Conservation (phyloP, 2,113 vertebrate species). For the Alaudala cheleensis region DNA sequence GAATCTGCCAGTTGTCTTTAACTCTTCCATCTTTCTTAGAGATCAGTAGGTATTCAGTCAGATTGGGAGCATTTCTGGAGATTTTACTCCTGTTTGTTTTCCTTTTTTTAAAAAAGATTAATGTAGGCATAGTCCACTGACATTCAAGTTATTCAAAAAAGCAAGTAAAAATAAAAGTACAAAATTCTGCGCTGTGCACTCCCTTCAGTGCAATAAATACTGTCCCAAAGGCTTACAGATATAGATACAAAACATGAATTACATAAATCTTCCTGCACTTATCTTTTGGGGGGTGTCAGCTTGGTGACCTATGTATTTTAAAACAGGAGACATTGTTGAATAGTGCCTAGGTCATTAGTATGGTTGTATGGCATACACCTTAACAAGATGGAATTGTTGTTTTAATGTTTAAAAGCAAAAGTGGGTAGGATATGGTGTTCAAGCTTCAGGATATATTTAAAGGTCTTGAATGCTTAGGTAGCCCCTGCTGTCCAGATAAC, state of each 20-base stretch:
- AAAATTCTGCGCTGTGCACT: not conserved
- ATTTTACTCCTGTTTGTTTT: not conserved
- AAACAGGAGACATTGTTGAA: not conserved
- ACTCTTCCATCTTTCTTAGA: not conserved
- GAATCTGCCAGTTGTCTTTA: not conserved
- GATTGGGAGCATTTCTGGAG: not conserved
- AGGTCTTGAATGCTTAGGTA: not conserved
- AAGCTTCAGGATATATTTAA: not conserved
- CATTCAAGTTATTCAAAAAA: not conserved
- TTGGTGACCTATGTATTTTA: not conserved
- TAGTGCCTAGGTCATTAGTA: not conserved
- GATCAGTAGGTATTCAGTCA: not conserved
- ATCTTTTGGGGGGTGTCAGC: rapidly evolving
- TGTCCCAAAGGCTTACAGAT: not conserved
- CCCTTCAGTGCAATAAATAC: not conserved
- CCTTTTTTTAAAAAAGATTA: not conserved
- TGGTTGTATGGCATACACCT: not conserved
- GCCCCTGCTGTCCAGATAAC: not conserved
- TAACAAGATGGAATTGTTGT: not conserved
- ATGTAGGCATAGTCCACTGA: not conserved
- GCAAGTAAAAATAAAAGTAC: not conserved
- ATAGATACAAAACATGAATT: not conserved
- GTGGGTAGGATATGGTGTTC: not conserved
- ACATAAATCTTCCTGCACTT: not conserved
- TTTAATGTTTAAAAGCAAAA: not conserved